A percentile compares a stretch with the other conserved stretches of the same genome.
These are phyloP conservation scores for Pampusana beccarii DNA, from an alignment of 2,113 vertebrate genomes.

Conservation along the genomic window DNA sequence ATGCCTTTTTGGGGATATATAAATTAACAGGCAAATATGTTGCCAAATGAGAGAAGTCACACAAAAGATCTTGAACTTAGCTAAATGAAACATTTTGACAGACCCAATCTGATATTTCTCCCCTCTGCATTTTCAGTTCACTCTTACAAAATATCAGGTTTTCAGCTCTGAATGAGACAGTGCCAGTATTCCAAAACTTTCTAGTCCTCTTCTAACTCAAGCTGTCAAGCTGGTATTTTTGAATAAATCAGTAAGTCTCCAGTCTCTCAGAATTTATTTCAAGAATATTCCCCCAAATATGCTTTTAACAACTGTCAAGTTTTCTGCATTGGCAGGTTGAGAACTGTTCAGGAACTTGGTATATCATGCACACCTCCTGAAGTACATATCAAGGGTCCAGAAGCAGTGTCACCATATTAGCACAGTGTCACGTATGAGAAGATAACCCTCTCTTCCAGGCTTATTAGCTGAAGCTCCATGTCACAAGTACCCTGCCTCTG, in stretches of 20 bases:
- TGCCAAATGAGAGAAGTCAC: neutral
- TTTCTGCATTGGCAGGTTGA: neutral
- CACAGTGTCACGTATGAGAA: neutral
- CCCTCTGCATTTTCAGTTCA: neutral
- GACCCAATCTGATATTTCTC: neutral
- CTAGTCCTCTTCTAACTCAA: neutral
- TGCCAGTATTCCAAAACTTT: neutral
- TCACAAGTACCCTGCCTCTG: neutral
- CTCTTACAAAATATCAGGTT: neutral
- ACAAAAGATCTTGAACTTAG: neutral
- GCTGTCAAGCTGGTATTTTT: neutral
- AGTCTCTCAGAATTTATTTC: constrained; percentile 13
- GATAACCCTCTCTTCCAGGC: neutral
- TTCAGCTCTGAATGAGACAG: neutral
- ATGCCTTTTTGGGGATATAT: neutral
- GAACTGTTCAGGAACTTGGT: neutral
- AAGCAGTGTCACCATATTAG: neutral
- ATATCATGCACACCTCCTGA: neutral
- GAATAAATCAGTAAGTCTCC: neutral
- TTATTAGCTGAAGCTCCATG: neutral
- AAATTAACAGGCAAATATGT: neutral
- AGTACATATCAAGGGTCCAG: neutral
- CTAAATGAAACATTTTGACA: constrained; percentile 25
- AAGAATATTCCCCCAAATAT: neutral
- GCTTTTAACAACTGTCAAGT: neutral